A percentile compares a stretch with the other conserved stretches of the same genome.
Evolutionary conservation across 2,113 vertebrate species (phyloP).

Genomic region (Anarhynchus alexandrinus): DNA sequence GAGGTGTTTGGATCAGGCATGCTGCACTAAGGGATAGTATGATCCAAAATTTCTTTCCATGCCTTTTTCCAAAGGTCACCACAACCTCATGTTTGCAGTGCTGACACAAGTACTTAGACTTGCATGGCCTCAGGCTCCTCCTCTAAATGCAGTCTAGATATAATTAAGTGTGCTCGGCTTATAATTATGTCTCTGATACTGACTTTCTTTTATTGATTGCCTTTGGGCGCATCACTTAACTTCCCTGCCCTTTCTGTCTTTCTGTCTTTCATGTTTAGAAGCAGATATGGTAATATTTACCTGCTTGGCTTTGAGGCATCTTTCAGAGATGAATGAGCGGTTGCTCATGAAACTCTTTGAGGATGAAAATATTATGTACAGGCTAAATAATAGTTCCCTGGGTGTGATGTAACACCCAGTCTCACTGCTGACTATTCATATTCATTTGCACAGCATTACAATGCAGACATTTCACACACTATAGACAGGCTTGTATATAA

Average conservation of each 20-base stretch:
- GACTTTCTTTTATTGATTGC: conserved; percentile 30
- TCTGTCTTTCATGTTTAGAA: conserved; percentile 29
- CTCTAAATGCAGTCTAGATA: not conserved
- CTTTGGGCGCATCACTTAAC: conserved; percentile 2
- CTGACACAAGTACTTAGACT: not conserved
- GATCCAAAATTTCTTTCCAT: not conserved
- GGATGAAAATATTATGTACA: not conserved
- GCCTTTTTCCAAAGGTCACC: not conserved
- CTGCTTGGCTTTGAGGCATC: not conserved
- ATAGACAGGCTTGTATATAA: not conserved
- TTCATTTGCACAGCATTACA: not conserved
- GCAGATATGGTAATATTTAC: not conserved
- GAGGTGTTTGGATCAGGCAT: not conserved
- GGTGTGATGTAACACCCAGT: not conserved
- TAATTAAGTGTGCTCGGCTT: not conserved
- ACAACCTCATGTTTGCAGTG: not conserved
- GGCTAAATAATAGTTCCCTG: not conserved
- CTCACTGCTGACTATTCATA: not conserved
- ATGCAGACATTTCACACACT: not conserved
- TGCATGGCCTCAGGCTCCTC: conserved; percentile 3
- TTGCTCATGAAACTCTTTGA: conserved; percentile 4
- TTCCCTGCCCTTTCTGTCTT: not conserved
- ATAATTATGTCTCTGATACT: conserved; percentile 48
- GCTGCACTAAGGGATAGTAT: not conserved
- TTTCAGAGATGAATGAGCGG: not conserved